Conservation (phyloP, 2,113 vertebrate species). For the Osmerus eperlanus region DNA sequence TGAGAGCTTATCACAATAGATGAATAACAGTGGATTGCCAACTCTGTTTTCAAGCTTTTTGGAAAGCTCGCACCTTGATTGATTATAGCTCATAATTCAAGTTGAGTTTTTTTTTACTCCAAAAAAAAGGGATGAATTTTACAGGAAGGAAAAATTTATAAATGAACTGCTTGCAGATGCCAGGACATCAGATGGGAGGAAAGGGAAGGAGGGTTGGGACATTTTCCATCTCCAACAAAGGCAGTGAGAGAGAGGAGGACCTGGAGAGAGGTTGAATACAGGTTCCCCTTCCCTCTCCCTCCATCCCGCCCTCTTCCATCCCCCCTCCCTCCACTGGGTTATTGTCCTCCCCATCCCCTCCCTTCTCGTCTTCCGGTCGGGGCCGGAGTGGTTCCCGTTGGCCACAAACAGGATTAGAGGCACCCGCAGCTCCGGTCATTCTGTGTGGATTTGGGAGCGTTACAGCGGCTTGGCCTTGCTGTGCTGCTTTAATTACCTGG, state of each 20-base stretch:
- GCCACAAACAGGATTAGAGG: slow-evolving; percentile 76
- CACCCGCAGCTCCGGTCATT: slow-evolving; percentile 66
- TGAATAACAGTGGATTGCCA: too few relatives aligned
- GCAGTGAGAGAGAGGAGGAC: slow-evolving; percentile 48
- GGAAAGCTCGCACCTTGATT: background rate
- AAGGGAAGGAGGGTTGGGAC: slow-evolving; percentile 27
- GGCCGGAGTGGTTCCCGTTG: slow-evolving; percentile 58
- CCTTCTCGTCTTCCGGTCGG: slow-evolving; percentile 65
- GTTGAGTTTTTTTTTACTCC: background rate
- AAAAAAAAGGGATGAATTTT: background rate
- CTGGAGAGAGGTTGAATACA: slow-evolving; percentile 54
- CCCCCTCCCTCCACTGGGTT: slow-evolving; percentile 49
- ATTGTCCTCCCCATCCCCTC: slow-evolving; percentile 56
- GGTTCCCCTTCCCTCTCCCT: slow-evolving; percentile 24
- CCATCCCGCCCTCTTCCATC: slow-evolving; percentile 20
- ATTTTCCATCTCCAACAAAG: slow-evolving; percentile 45
- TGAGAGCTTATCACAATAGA: too few relatives aligned
- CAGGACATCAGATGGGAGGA: slow-evolving; percentile 32
- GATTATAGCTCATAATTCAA: slow-evolving; percentile 3
- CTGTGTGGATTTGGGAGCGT: slow-evolving; percentile 68
- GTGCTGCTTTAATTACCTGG: slow-evolving; percentile 75
- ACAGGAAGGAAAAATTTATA: slow-evolving; percentile 24
- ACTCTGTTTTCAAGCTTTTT: background rate
- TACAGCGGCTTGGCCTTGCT: slow-evolving; percentile 66
- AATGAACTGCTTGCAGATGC: slow-evolving; percentile 21